Evolutionary conservation across 2,888 invertebrate species (phyloP).

Genomic region (Ennomos quercinarius): DNA sequence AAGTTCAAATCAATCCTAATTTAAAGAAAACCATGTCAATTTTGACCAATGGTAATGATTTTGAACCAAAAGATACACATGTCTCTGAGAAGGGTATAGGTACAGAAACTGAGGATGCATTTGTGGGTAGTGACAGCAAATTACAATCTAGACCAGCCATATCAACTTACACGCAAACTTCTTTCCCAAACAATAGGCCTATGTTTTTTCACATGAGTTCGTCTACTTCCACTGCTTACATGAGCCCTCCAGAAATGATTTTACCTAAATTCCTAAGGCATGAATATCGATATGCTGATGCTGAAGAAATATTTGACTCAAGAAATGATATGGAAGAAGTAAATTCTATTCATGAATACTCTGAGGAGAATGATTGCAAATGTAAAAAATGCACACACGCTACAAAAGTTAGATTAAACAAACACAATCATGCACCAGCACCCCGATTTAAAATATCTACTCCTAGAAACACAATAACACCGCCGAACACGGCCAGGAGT

Average conservation of each 20-base stretch:
- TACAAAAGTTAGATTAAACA: constrained; percentile 35
- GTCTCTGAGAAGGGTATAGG: constrained; percentile 53
- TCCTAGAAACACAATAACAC: constrained; percentile 44
- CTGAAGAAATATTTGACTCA: constrained; percentile 51
- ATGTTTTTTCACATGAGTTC: constrained; percentile 76
- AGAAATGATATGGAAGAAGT: constrained; percentile 38
- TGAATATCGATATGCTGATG: constrained; percentile 46
- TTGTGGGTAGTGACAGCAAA: constrained; percentile 43
- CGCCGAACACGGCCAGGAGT: constrained; percentile 62
- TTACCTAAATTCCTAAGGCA: constrained; percentile 64
- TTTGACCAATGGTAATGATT: background rate
- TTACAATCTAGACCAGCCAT: constrained; percentile 54
- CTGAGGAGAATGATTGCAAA: constrained; percentile 46
- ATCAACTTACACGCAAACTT: constrained; percentile 73
- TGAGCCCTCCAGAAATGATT: constrained; percentile 80
- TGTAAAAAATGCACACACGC: constrained; percentile 52
- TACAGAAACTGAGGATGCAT: constrained; percentile 49
- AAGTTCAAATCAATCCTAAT: constrained; percentile 3
- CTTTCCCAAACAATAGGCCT: constrained; percentile 65
- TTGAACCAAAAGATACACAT: constrained; percentile 30
- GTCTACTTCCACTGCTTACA: constrained; percentile 80
- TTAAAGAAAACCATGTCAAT: constrained; percentile 5
- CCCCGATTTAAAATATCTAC: constrained; percentile 34
- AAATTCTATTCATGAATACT: constrained; percentile 39
- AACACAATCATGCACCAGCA: constrained; percentile 26